Percentiles rank a stretch among this genome's conserved stretches.
These are phyloP conservation scores for Dryococelus australis DNA, from an alignment of 2,888 invertebrate species.

Conservation along the genomic window DNA sequence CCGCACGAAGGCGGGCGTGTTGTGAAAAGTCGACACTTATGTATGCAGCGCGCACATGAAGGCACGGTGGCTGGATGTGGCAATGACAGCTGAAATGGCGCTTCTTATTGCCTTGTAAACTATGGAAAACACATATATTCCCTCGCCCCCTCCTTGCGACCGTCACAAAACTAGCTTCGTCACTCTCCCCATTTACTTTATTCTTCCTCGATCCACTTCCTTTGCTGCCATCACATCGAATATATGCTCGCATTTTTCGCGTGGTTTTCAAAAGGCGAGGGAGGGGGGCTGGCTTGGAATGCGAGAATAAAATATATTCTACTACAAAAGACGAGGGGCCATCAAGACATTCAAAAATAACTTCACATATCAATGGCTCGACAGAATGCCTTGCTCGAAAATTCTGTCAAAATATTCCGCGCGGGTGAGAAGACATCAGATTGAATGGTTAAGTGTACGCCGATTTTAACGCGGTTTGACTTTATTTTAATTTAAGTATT, in stretches of 20 bases:
- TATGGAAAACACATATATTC: constrained; percentile 23
- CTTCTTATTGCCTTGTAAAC: constrained; percentile 19
- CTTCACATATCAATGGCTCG: constrained; percentile 8
- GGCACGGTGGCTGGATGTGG: constrained; percentile 13
- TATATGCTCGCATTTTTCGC: constrained; percentile 7
- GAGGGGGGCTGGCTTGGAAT: not conserved
- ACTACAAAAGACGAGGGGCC: constrained; percentile 4
- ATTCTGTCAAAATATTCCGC: not conserved
- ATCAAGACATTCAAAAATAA: constrained; percentile 16
- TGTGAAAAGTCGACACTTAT: constrained; percentile 16
- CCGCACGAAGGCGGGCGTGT: not conserved
- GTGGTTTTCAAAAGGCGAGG: constrained; percentile 16
- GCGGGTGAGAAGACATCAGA: not conserved
- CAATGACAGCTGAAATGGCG: constrained; percentile 21
- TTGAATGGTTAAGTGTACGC: not conserved
- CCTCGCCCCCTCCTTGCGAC: not conserved
- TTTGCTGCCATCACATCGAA: constrained; percentile 8
- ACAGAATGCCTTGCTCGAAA: not conserved
- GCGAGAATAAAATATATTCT: not conserved
- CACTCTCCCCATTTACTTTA: constrained; percentile 16
- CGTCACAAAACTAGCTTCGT: not conserved
- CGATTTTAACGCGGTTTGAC: not conserved
- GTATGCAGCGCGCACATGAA: not conserved
- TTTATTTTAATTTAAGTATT: not conserved
- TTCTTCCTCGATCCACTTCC: constrained; percentile 16